A percentile compares a stretch with the other conserved stretches of the same genome.
These are phyloP conservation scores for Copsychus sechellarum DNA, from an alignment of 2,113 vertebrate genomes.

Conservation along the genomic window DNA sequence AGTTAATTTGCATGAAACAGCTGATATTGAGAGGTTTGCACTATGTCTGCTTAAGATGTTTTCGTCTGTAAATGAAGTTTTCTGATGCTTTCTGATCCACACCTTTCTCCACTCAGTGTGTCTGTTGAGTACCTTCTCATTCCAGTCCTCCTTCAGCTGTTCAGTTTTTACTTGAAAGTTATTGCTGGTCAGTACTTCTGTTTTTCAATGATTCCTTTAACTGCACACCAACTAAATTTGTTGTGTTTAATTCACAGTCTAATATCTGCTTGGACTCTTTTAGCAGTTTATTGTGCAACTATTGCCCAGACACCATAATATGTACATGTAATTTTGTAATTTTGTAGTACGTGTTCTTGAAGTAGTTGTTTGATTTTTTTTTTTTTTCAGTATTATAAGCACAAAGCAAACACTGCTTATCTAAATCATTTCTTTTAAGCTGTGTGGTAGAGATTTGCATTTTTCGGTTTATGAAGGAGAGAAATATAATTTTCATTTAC, in stretches of 20 bases:
- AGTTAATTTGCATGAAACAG: neutral
- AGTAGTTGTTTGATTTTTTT: neutral
- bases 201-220: neutral
- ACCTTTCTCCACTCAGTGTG: neutral
- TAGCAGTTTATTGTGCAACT: neutral
- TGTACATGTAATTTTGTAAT: neutral
- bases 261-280: neutral
- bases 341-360: neutral
- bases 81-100: neutral
- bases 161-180: neutral
- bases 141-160: neutral
- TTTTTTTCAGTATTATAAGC: neutral
- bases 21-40: neutral
- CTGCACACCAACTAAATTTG: neutral
- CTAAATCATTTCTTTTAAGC: neutral
- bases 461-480: neutral
- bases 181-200: neutral
- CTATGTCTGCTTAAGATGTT: neutral
- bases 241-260: neutral
- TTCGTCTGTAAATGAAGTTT: neutral
- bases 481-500: neutral
- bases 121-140: neutral
- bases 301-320: neutral
- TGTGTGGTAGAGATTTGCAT: neutral
- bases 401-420: neutral